phyloP scores from a whole-genome alignment of 2,888 invertebrate species.

The Temnothorax rugatulus region DNA sequence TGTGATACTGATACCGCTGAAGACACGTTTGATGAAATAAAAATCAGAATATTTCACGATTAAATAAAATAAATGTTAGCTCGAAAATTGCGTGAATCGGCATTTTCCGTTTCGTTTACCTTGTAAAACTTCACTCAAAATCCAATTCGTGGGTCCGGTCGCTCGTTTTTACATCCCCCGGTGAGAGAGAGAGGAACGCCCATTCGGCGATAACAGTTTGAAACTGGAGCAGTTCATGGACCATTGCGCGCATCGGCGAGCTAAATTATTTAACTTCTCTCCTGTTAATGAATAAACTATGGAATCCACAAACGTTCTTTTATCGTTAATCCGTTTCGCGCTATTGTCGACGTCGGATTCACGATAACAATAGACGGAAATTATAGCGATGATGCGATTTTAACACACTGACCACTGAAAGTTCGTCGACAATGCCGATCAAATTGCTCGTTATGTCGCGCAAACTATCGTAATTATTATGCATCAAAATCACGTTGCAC shows the following conservation, averaged over 20 bases:
- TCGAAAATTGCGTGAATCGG: not conserved
- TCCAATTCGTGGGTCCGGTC: not conserved
- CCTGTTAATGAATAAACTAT: not conserved
- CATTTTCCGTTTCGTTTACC: constrained; percentile 26
- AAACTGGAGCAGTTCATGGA: not conserved
- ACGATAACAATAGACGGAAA: not conserved
- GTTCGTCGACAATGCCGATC: not conserved
- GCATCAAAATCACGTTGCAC: constrained; percentile 7
- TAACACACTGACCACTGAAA: not conserved
- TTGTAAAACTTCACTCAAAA: constrained; percentile 11
- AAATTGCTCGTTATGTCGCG: not conserved
- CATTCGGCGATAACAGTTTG: not conserved
- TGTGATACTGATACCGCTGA: not conserved
- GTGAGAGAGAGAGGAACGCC: constrained; percentile 8
- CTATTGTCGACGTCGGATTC: not conserved
- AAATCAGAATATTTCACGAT: constrained; percentile 8
- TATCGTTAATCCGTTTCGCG: not conserved
- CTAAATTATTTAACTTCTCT: not conserved
- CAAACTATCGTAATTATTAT: not conserved
- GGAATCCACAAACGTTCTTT: not conserved
- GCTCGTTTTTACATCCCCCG: not conserved
- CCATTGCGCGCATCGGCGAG: not conserved
- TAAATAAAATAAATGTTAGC: constrained; percentile 9
- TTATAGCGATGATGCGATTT: not conserved
- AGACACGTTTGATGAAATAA: constrained; percentile 32